These are phyloP conservation scores for Spilogale gracilis DNA, from an alignment of 2,113 vertebrate genomes.

Conservation along the genomic window DNA sequence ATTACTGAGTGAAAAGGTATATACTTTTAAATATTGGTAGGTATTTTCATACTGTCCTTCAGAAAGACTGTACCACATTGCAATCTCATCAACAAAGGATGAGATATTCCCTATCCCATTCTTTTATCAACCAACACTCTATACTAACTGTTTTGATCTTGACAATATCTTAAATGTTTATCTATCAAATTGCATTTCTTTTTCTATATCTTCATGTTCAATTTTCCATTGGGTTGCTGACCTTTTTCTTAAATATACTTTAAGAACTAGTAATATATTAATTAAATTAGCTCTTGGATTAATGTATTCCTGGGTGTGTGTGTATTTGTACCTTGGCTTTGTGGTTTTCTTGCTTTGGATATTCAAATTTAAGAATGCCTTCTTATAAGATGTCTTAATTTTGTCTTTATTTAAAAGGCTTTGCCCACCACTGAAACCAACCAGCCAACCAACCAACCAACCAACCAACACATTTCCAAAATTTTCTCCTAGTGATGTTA, in stretches of 20 bases:
- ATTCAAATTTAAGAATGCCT: not conserved
- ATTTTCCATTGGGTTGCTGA: not conserved
- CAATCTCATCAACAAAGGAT: not conserved
- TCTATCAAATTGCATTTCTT: not conserved
- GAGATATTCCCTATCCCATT: not conserved
- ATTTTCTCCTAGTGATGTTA: not conserved
- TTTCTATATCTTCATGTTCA: not conserved
- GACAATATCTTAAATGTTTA: not conserved
- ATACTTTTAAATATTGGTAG: not conserved
- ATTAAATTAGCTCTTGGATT: not conserved
- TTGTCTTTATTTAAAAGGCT: constrained; percentile 1
- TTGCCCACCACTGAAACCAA: not conserved
- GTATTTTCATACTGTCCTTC: constrained; percentile 31
- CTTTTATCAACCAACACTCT: not conserved
- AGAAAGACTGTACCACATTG: not conserved
- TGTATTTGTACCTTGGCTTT: not conserved
- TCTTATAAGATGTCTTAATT: not conserved
- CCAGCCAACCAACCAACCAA: not conserved
- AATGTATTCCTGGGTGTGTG: not conserved
- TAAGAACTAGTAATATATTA: not conserved
- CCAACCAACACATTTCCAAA: not conserved
- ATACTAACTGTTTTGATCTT: not conserved
- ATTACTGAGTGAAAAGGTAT: not conserved
- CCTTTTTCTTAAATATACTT: constrained; percentile 7
- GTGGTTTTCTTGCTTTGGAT: not conserved